Conservation (phyloP, 2,888 invertebrate species). For the Spatulosminthurus flaviceps region DNA sequence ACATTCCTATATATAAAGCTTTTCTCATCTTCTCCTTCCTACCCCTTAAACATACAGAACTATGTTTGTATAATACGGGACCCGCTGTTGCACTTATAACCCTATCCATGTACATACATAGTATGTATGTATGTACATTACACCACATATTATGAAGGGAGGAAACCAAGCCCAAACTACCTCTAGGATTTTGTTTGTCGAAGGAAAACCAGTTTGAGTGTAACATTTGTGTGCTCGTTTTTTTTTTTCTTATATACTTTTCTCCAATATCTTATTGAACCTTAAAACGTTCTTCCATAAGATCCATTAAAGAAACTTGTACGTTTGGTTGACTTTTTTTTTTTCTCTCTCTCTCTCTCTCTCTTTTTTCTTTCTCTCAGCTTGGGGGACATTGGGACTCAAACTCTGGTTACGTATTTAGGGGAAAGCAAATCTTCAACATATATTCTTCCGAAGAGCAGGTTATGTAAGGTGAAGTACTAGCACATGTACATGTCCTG, state of each 20-base stretch:
- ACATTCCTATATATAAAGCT: no score
- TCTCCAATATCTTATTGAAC: neutral
- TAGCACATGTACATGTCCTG: constrained; percentile 16
- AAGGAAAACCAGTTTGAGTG: constrained; percentile 7
- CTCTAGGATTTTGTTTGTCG: constrained; percentile 4
- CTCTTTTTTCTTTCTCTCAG: no score
- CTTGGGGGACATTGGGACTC: neutral
- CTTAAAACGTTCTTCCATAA: constrained; percentile 12
- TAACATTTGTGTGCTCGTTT: neutral
- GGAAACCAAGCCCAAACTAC: neutral
- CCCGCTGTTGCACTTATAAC: no score
- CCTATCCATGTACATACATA: neutral
- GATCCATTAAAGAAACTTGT: constrained; percentile 27
- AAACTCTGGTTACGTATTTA: neutral
- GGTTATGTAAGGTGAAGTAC: neutral
- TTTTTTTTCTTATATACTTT: neutral
- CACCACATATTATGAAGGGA: neutral
- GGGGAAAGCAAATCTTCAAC: no score
- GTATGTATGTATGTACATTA: no score
- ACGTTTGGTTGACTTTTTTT: neutral
- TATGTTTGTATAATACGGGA: no score
- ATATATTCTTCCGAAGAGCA: neutral
- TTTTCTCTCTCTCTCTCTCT: no score
- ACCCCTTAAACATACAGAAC: no score
- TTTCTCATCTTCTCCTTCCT: no score